Base-by-base conservation (phyloP, 2,113 vertebrate species). In the Gobius niger region DNA sequence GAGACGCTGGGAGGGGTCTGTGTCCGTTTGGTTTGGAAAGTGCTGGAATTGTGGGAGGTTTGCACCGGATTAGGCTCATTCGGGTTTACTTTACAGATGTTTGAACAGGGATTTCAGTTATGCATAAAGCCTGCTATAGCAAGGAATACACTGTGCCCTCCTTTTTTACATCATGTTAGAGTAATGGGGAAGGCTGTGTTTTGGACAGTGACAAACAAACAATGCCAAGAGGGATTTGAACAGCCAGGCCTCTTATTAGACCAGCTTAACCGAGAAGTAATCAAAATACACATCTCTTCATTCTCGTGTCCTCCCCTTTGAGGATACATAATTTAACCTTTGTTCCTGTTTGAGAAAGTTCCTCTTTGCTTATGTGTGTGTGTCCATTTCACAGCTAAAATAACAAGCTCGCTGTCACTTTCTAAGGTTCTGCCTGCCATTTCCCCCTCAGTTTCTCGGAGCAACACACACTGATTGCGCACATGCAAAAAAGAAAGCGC, bases 21-120 rank as follows among this genome's bases (percentile, higher is more conserved):
- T 76, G 70, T 77, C 52, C 16, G 72, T 85, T 80, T 72, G 63
- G 67, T 76, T 84, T 77, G 57, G 70, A 18, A 57, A 78, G 73
- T 18, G 16, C 44, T 52, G 54, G 57, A 50, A 16, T 75, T 69
- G 63, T 60, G 49, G 18, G 18, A 73, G 72, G 46, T 85, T 78
- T 83, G 54, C 44, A 40, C n/a, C 63, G 65, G 68, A 87, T 80
- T 80, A 74, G 73, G 67, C 68, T 2, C 0, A 41, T 76, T 78
- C 82, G 75, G 75, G 67, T 85, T 75, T 78, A 60, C 56, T 51
- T 72, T 80, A 65, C 46, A 9, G 7, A 0, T 59, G 47, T 75
- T 70, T 60, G 44, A 56, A 51, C 11, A 46, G 16, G 15, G 16
- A 53, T 70, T 69, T 44, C 9, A 77, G 19, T 81, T 57, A 44